Base-by-base conservation (phyloP, 2,888 invertebrate genomes). In the Neria commutata region DNA sequence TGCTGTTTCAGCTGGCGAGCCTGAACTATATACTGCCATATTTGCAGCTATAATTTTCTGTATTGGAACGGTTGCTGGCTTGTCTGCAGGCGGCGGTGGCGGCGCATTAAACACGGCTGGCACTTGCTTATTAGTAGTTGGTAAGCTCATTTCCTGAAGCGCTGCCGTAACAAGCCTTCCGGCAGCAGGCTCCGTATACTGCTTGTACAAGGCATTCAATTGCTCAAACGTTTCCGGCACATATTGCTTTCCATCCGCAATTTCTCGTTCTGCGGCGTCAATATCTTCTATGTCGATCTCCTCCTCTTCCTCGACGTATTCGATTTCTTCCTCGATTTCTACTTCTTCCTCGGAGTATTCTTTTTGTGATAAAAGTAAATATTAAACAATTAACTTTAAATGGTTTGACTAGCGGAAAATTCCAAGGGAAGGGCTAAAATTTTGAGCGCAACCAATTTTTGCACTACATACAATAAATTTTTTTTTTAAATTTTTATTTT, bases 201-300 rank as follows among this genome's bases (percentile, higher is more conserved):
- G 37, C 45, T 70, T 75, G 59, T 78, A 79, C 74, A 78, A 69
- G 49, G 72, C 70, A 48, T 74, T 77, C 4, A 81, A 70, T 56
- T 80, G 71, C 64, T 81, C 79, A 60, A 80, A 81, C 2, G 77
- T 78, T 60, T 76, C 74, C 0, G 77, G 77, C 29, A 70, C 64
- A 66, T 78, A 79, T 6, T 29, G 6, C 29, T 8, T 29, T 29
- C 11, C 11, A 29, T 11, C 11, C 34, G 78, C 81, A 47, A 83
- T 78, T 60, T 83, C 83, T 60, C 83, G 81, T 14, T 77, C 74
- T 21, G 75, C 78, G 48, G n/a, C n/a, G n/a, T n/a, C n/a, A n/a
- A n/a, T n/a, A n/a, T n/a, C n/a, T n/a, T n/a, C n/a, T n/a, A n/a
- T n/a, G n/a, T 75, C 75, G 37, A 69, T 64, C 47, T 73, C 73